These are phyloP conservation scores for Trachymyrmex cornetzi DNA, from an alignment of 1,140 invertebrate species.

Conservation along the genomic window DNA sequence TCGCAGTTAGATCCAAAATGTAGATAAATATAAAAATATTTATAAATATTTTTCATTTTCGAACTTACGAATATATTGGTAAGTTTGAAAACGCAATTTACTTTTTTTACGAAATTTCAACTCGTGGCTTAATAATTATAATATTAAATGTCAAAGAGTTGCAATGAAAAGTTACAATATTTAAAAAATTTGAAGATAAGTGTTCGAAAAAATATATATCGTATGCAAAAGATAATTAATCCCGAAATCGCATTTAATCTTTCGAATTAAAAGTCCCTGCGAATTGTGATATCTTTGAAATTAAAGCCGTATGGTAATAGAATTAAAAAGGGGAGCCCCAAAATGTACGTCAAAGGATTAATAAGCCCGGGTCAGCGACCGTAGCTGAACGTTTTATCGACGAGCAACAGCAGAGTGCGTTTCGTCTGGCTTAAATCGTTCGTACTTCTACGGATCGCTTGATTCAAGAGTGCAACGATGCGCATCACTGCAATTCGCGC, in stretches of 20 bases:
- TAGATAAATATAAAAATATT: not conserved
- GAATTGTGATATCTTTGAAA: not conserved
- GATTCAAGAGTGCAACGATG: constrained; percentile 37
- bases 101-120: not conserved
- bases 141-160: not conserved
- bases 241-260: not conserved
- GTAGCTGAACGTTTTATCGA: constrained; percentile 50
- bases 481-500: constrained; percentile 44
- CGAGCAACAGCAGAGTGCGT: constrained; percentile 30
- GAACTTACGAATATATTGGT: not conserved
- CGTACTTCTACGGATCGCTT: constrained; percentile 41
- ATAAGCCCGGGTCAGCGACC: constrained; percentile 56
- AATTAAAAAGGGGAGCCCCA: constrained; percentile 30
- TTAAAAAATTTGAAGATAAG: not conserved
- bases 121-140: not conserved
- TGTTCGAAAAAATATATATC: not conserved
- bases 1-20: not conserved
- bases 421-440: constrained; percentile 62
- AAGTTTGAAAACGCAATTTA: not conserved
- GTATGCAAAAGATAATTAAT: not conserved
- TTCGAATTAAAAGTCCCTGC: not conserved
- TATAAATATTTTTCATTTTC: too few species aligned
- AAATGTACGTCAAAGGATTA: constrained; percentile 48
- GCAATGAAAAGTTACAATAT: not conserved
- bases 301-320: constrained; percentile 8